Percentiles rank a stretch among this genome's conserved stretches.
These are phyloP conservation scores for Elysia crispata DNA, from an alignment of 2,888 invertebrate species.

Conservation along the genomic window DNA sequence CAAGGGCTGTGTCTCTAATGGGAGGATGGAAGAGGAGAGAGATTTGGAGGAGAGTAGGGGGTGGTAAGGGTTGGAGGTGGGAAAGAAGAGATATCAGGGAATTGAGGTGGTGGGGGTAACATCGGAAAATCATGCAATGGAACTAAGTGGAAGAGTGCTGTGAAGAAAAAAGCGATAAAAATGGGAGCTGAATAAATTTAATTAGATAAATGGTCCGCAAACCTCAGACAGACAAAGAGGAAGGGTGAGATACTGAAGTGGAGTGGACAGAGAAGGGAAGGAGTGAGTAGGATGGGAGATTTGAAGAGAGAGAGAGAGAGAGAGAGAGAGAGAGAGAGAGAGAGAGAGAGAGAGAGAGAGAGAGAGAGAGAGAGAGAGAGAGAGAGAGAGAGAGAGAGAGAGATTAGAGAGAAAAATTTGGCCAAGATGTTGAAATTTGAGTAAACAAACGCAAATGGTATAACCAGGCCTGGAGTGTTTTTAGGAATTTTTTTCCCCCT, in stretches of 20 bases:
- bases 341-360: slow-evolving; percentile 33
- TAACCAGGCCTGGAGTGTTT: too few species aligned
- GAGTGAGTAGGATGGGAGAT: background rate
- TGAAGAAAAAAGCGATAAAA: background rate
- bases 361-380: slow-evolving; percentile 18
- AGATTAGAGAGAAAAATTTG: slow-evolving; percentile 9
- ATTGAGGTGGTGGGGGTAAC: background rate
- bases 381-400: slow-evolving; percentile 9
- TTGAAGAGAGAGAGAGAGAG: background rate
- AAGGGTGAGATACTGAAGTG: background rate
- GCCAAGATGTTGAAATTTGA: slow-evolving; percentile 9
- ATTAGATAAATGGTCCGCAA: background rate
- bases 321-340: slow-evolving; percentile 30
- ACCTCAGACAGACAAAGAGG: background rate
- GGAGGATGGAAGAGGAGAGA: background rate
- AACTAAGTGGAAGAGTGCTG: slow-evolving; percentile 21
- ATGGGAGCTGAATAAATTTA: background rate
- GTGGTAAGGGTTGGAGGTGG: too few species aligned
- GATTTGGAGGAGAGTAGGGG: too few species aligned
- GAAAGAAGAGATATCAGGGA: background rate
- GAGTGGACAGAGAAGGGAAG: background rate
- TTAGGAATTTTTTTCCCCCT: too few species aligned
- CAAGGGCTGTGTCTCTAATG: background rate
- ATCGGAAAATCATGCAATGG: background rate
- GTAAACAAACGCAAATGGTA: slow-evolving; percentile 39